phyloP scores from a whole-genome alignment of 2,113 vertebrate species.

The Tragelaphus strepsiceros region DNA sequence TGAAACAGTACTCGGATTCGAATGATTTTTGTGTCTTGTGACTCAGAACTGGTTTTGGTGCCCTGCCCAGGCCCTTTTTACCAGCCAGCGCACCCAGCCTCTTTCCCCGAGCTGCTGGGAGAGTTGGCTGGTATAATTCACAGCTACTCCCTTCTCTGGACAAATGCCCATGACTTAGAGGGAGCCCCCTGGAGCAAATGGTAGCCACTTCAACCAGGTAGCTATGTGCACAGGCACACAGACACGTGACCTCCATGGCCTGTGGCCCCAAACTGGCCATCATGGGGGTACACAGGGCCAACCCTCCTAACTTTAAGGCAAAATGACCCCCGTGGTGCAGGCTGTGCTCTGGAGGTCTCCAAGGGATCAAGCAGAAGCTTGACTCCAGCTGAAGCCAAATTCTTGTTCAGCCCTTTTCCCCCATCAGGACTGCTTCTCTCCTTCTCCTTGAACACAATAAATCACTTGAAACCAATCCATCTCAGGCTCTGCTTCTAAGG shows the following conservation, averaged over 20 bases:
- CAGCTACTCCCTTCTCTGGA: neutral
- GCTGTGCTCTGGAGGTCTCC: neutral
- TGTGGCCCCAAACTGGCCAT: neutral
- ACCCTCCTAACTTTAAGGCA: neutral
- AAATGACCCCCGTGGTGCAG: neutral
- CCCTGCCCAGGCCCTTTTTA: neutral
- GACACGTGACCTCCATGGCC: neutral
- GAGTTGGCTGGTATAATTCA: neutral
- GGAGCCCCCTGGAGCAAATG: neutral
- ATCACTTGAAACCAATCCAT: slow-evolving; percentile 15
- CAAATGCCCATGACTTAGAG: neutral
- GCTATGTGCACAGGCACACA: neutral
- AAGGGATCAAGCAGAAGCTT: neutral
- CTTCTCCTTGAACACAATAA: neutral
- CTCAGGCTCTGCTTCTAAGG: slow-evolving; percentile 4
- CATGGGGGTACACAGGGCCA: neutral
- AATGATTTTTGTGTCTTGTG: neutral
- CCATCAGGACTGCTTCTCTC: neutral
- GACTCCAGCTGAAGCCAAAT: neutral
- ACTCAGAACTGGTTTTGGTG: neutral
- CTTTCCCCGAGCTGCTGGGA: neutral
- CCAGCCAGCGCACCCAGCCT: neutral
- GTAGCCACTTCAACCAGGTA: neutral
- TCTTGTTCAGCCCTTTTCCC: neutral
- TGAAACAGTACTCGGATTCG: neutral